Base-by-base conservation (phyloP, 2,888 invertebrate genomes). In the Nymphalis c-album region DNA sequence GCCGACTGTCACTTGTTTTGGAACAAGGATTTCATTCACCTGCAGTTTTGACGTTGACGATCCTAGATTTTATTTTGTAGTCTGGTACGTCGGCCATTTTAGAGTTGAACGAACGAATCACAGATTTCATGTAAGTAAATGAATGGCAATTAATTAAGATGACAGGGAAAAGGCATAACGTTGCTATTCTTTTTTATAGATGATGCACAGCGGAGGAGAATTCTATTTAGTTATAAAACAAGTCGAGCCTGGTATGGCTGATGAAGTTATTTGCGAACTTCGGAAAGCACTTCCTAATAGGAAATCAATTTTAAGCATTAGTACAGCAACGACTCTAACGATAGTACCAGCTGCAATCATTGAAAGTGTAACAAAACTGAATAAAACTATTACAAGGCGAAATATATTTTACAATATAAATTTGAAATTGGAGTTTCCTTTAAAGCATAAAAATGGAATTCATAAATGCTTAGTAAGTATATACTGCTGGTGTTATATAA, bases 21-120 rank as follows among this genome's bases (percentile, higher is more conserved):
- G 82, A 6, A 71, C 78, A 6, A 72, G 70, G 40, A 66, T 80
- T 22, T 53, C 73, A 0, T 77, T 78, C 2, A 72, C 70, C 31
- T 81, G 81, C 60, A 65, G 70, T 62, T 82, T 79, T 20, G 69
- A 62, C n/a, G 20, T 77, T 0, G 51, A 69, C 8, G 75, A 79
- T 18, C 55, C 73, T 0, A 68, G 65, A 35, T 78, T 75, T 64
- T 78, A 70, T 66, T 79, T 73, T 45, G 79, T 78, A 0, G 76
- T 80, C 5, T 83, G 82, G 82, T 73, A 77, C 46, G 66, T 81
- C 18, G 81, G 81, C 0, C 75, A 69, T 45, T 77, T 74, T 35
- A 76, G 70, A 69, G 75, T 81, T 1, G 77, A 79, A 60, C 73
- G 80, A 1, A 78, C 77, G 20, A 80, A 78, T 68, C 78, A 75